Evolutionary conservation across 2,113 vertebrate genomes (phyloP).

Genomic region (Drymodes brunneopygia): DNA sequence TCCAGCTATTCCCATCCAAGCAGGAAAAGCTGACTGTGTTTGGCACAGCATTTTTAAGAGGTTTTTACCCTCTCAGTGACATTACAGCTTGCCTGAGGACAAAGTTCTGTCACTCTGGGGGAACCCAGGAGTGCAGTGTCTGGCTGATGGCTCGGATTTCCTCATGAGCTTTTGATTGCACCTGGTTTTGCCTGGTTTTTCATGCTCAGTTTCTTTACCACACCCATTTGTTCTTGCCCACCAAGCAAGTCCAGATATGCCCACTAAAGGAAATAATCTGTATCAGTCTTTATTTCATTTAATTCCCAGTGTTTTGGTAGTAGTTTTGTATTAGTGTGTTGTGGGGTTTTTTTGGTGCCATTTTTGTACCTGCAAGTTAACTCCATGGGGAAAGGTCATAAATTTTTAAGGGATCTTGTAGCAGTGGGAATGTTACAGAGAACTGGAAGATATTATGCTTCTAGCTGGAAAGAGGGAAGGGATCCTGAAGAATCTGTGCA

Average conservation of each 20-base stretch:
- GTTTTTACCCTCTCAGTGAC: background rate
- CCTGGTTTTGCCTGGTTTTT: background rate
- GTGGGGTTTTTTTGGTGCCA: rapidly evolving
- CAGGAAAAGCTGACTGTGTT: background rate
- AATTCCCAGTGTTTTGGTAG: background rate
- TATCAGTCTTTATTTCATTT: background rate
- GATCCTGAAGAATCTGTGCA: background rate
- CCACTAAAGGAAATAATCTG: background rate
- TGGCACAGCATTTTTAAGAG: background rate
- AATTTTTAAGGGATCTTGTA: background rate
- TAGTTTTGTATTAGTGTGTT: background rate
- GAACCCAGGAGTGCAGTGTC: background rate
- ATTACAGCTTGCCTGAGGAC: background rate
- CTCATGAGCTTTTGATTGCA: background rate
- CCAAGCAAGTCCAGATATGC: background rate
- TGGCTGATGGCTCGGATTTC: background rate
- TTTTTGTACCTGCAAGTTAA: background rate
- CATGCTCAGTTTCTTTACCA: background rate
- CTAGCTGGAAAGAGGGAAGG: background rate
- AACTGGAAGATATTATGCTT: background rate
- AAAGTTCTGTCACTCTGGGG: background rate
- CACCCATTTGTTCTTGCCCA: background rate
- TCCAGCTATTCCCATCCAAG: background rate
- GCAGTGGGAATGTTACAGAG: background rate
- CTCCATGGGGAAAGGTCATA: background rate